These are phyloP conservation scores for Catalaphyllia jardinei DNA, from an alignment of 64 coral and sea anemone species.

Conservation along the genomic window DNA sequence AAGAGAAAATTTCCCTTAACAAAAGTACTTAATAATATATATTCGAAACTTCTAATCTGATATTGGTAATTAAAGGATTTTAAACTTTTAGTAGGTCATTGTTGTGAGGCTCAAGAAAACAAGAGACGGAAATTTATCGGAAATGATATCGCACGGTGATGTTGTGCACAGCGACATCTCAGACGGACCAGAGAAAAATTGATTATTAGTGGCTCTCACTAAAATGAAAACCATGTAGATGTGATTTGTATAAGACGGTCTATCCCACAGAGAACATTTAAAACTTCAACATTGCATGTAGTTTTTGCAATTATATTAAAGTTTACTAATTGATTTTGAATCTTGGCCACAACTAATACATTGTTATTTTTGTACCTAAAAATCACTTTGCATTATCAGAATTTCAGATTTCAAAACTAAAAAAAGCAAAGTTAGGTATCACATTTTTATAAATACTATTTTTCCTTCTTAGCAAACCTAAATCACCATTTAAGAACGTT, in stretches of 20 bases:
- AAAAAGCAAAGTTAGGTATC: not conserved
- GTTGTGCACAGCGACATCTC: not conserved
- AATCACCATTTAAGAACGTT: not conserved
- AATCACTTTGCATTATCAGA: not conserved
- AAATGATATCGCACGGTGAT: not conserved
- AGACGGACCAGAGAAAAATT: not conserved
- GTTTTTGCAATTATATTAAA: not conserved
- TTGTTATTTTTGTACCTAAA: not conserved
- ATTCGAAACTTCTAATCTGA: too few species aligned
- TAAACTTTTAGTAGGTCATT: too few species aligned
- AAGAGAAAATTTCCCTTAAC: too few species aligned
- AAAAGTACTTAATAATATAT: too few species aligned
- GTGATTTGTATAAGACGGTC: too few species aligned
- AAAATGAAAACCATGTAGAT: too few species aligned
- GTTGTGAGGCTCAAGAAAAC: not conserved
- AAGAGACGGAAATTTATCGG: slow-evolving; percentile 10
- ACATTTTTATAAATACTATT: not conserved
- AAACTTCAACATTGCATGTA: too few species aligned
- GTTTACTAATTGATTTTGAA: not conserved
- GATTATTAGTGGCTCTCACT: not conserved
- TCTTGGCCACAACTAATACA: not conserved
- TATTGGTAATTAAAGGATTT: too few species aligned
- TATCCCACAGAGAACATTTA: too few species aligned
- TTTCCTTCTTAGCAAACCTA: not conserved
- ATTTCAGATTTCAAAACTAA: not conserved